Conservation (phyloP, 1,140 invertebrate species). For the Pseudachorutes palmiensis region DNA sequence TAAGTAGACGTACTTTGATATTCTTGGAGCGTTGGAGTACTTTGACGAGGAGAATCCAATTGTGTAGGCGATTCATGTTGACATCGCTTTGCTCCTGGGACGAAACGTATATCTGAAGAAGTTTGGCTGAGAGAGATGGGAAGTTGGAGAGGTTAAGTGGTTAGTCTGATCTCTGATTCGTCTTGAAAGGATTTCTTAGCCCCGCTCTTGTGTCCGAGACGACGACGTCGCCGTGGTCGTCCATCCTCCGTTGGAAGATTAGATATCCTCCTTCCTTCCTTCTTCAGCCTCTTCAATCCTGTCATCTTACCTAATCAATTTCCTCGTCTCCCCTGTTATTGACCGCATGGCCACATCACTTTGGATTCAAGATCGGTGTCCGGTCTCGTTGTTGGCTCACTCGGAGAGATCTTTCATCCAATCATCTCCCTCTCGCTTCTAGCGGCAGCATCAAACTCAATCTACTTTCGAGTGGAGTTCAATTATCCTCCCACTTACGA, state of each 20-base stretch:
- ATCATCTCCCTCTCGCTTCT: neutral
- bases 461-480: conserved; percentile 1
- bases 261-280: conserved; percentile 24
- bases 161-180: conserved; percentile 36
- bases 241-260: conserved; percentile 30
- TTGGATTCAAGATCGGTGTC: no score
- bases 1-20: no score
- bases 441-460: conserved; percentile 6
- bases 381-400: no score
- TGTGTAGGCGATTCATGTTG: conserved; percentile 5
- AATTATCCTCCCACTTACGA: neutral
- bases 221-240: no score
- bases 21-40: neutral
- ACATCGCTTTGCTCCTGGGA: neutral
- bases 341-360: neutral
- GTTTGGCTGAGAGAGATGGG: neutral
- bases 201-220: conserved; percentile 2
- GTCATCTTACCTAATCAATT: conserved; percentile 33
- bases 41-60: neutral
- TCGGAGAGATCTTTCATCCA: neutral
- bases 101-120: neutral
- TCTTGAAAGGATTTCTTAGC: conserved; percentile 26
- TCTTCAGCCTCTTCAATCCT: conserved; percentile 24
- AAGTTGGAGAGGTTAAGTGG: conserved; percentile 28
- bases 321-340: neutral